phyloP scores from a whole-genome alignment of 2,797 vertebrate genomes.

The Notolabrus celidotus region DNA sequence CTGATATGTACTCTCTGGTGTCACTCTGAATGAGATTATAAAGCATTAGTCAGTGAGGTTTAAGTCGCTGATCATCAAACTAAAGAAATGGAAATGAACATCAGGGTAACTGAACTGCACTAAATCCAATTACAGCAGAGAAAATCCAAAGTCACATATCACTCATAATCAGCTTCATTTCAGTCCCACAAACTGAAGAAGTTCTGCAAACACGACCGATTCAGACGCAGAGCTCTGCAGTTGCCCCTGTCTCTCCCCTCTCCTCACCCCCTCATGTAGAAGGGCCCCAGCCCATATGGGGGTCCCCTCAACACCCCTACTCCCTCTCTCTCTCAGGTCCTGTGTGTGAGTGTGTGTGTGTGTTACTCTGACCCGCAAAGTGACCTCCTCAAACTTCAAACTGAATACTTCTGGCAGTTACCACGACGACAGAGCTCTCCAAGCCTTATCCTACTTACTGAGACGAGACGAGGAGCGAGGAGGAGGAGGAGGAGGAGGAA shows the following conservation, averaged over 20 bases:
- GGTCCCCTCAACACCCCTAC: slow-evolving; percentile 66
- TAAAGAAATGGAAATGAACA: slow-evolving; percentile 38
- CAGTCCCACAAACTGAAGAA: slow-evolving; percentile 49
- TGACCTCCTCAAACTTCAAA: slow-evolving; percentile 99
- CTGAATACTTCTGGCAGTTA: slow-evolving; percentile 99
- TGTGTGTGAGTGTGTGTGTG: slow-evolving; percentile 45
- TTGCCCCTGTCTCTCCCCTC: slow-evolving; percentile 51
- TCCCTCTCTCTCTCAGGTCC: slow-evolving; percentile 25
- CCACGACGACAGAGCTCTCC: slow-evolving; percentile 96
- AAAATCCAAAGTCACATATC: slow-evolving; percentile 35
- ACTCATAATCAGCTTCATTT: slow-evolving; percentile 68
- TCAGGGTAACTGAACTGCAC: slow-evolving; percentile 37
- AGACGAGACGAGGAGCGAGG: slow-evolving; percentile 79
- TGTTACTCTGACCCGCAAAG: slow-evolving; percentile 84
- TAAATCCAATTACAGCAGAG: slow-evolving; percentile 55
- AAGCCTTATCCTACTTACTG: slow-evolving; percentile 96
- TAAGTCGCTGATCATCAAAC: slow-evolving; percentile 9
- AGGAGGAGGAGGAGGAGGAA: slow-evolving; percentile 41
- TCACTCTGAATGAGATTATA: slow-evolving; percentile 9
- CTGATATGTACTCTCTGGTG: background rate
- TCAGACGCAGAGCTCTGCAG: slow-evolving; percentile 56
- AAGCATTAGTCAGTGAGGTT: slow-evolving; percentile 5
- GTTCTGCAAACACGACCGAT: slow-evolving; percentile 53
- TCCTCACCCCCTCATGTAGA: slow-evolving; percentile 58
- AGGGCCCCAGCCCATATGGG: slow-evolving; percentile 59